Evolutionary conservation across 1,140 invertebrate species (phyloP).

Genomic region (Zaprionus africanus): DNA sequence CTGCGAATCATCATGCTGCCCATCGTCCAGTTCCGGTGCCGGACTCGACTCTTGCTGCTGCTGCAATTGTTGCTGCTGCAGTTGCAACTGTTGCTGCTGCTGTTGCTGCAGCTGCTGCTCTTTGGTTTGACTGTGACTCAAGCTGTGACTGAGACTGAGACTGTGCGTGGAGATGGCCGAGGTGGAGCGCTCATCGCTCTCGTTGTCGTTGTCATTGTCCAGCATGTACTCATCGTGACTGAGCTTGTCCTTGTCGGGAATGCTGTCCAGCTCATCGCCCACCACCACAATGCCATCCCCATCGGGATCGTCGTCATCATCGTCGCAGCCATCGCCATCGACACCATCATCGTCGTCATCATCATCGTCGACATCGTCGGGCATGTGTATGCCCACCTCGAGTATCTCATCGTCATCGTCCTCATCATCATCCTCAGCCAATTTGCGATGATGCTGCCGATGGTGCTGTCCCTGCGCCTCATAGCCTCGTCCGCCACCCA

Average conservation of each 20-base stretch:
- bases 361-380: conserved; percentile 58
- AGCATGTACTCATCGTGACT: conserved; percentile 42
- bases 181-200: conserved; percentile 68
- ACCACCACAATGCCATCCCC: conserved; percentile 85
- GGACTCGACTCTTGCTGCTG: background rate
- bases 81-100: conserved; percentile 47
- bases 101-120: conserved; percentile 85
- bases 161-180: conserved; percentile 86
- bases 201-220: conserved; percentile 47
- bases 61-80: conserved; percentile 70
- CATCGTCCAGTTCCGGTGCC: conserved; percentile 15
- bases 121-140: conserved; percentile 87
- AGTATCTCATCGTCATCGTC: conserved; percentile 53
- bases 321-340: conserved; percentile 85
- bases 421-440: conserved; percentile 75
- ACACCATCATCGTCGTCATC: conserved; percentile 29
- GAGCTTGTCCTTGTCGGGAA: conserved; percentile 63
- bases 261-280: conserved; percentile 82
- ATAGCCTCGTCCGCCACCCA: conserved; percentile 55
- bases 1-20: conserved; percentile 88
- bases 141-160: conserved; percentile 86
- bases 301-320: conserved; percentile 87
- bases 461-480: conserved; percentile 57
- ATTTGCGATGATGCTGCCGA: background rate
- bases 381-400: conserved; percentile 85